Conservation (phyloP, 2,888 invertebrate species). For the Tortrix viridana region DNA sequence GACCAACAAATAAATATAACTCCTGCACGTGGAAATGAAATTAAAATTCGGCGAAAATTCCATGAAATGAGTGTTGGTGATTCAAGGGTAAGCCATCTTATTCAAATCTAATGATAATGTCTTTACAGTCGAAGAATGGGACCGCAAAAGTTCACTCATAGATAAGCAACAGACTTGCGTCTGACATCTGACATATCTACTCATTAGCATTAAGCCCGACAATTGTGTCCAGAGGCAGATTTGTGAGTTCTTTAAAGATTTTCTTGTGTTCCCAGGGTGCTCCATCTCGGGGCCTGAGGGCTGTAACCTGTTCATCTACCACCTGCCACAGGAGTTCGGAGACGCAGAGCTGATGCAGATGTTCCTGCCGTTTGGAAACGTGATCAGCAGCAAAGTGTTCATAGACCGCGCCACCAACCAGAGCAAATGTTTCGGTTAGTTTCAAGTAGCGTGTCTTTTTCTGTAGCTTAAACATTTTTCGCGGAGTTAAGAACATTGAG, state of each 20-base stretch:
- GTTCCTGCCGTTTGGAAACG: constrained; percentile 99
- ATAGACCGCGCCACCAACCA: constrained; percentile 99
- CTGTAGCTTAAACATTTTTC: neutral
- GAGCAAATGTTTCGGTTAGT: constrained; percentile 99
- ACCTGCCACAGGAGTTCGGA: constrained; percentile 99
- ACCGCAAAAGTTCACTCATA: no score
- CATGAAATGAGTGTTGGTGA: no score
- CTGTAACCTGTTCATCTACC: constrained; percentile 99
- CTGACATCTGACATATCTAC: constrained; percentile 30
- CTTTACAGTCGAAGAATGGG: no score
- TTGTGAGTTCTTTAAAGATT: constrained; percentile 88
- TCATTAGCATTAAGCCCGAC: constrained; percentile 42
- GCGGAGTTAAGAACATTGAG: no score
- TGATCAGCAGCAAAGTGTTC: constrained; percentile 99
- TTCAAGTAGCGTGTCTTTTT: neutral
- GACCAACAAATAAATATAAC: no score
- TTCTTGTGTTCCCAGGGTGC: constrained; percentile 92
- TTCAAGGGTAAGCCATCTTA: no score
- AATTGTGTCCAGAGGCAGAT: constrained; percentile 72
- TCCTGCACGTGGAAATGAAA: no score
- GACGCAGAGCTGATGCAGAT: constrained; percentile 99
- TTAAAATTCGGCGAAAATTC: no score
- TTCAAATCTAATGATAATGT: no score
- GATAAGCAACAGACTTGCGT: constrained; percentile 14
- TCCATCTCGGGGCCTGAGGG: constrained; percentile 99